Evolutionary conservation across 2,888 invertebrate genomes (phyloP).

Genomic region (Trachelus iudaicus): DNA sequence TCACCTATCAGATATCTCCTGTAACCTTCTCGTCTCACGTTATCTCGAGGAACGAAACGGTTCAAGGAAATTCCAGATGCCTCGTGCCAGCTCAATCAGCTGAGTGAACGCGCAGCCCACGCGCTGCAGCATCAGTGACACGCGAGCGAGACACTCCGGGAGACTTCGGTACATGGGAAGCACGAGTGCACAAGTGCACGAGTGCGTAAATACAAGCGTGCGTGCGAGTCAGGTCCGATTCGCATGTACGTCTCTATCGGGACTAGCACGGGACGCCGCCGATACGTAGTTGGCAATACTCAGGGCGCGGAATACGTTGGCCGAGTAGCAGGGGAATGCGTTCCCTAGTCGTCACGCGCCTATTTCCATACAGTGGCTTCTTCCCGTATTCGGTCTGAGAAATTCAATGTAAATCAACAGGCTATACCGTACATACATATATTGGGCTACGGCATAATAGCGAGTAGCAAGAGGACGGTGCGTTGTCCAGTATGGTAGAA

Average conservation of each 20-base stretch:
- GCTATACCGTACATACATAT: too few species aligned
- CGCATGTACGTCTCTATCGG: conserved; percentile 41
- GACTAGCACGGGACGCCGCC: conserved; percentile 19
- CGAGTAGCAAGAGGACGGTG: background rate
- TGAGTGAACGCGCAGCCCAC: background rate
- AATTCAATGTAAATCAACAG: conserved; percentile 11
- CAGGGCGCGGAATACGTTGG: background rate
- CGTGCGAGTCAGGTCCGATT: conserved; percentile 32
- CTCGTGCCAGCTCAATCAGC: background rate
- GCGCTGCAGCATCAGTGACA: background rate
- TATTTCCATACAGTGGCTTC: conserved; percentile 17
- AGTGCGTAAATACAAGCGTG: conserved; percentile 25
- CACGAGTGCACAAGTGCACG: conserved; percentile 25
- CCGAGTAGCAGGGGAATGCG: background rate
- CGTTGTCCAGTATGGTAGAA: background rate
- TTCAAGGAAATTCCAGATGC: conserved; percentile 8
- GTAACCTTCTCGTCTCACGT: background rate
- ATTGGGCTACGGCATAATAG: too few species aligned
- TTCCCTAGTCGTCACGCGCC: background rate
- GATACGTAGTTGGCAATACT: conserved; percentile 12
- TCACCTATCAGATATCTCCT: background rate
- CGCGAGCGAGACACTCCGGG: background rate
- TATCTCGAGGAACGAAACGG: conserved; percentile 5
- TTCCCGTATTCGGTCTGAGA: conserved; percentile 5
- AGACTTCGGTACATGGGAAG: background rate